Base-by-base conservation (phyloP, 1,140 invertebrate genomes). In the Pseudomyrmex concolor region DNA sequence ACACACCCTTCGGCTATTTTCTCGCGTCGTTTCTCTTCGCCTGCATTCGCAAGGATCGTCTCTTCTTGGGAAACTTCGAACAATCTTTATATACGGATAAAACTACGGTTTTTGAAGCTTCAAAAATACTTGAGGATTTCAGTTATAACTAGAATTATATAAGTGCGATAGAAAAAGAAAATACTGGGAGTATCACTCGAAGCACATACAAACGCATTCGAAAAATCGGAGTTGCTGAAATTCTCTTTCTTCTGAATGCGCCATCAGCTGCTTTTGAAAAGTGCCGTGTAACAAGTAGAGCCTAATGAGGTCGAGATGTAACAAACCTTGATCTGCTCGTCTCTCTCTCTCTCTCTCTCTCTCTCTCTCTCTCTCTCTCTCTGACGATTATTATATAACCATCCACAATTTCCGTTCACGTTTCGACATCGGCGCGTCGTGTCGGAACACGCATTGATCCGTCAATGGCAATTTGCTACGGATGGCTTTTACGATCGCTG, bases 261-360 rank as follows among this genome's bases (percentile, higher is more conserved):
- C 12, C 55, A 48, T 59, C 55, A 55, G 9, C 19, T 48, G 48
- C 66, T 67, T 60, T 45, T 51, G 45, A 12, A 83, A 17, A 2
- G 43, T 50, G 78, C 48, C n/a, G 17, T 48, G 13, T 34, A 51
- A 25, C 70, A 55, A 84, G 34, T 43, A 57, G 70, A 17, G 63
- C 25, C 57, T 87, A 87, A 77, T 59, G 71, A 83, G 68, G 77
- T 57, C 84, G 13, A 62, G 54, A 70, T 54, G 43, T 84, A 60
- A 71, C 13, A 22, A 85, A 67, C 25, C 55, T 81, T 55, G 48
- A 66, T 66, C 25, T 55, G 34, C 43, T 76, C 45, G 12, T 34
- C 43, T 60, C 34, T 34, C 25, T 25, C 34, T 34, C 34, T 34
- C 5, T 34, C 34, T 34, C 34, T 34, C 34, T 5, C 34, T 34